Evolutionary conservation across 2,797 vertebrate genomes (phyloP).

Genomic region (Notolabrus celidotus): DNA sequence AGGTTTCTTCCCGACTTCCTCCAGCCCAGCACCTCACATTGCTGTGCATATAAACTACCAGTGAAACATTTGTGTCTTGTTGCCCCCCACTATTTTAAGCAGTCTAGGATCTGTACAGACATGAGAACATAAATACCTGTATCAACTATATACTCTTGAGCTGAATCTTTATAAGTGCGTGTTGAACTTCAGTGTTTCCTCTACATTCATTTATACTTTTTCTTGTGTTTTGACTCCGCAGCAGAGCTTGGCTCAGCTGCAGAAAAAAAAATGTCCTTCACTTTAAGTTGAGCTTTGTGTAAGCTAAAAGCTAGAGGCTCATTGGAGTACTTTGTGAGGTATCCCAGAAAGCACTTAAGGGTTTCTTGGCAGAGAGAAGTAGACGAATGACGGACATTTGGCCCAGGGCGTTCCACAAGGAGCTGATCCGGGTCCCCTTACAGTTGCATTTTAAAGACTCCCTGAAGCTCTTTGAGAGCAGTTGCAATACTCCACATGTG

Average conservation of each 20-base stretch:
- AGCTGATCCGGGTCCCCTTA: slow-evolving; percentile 30
- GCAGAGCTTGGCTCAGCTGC: slow-evolving; percentile 18
- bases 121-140: slow-evolving; percentile 79
- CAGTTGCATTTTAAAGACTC: slow-evolving; percentile 39
- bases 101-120: slow-evolving; percentile 82
- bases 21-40: slow-evolving; percentile 71
- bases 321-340: slow-evolving; percentile 51
- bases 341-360: slow-evolving; percentile 60
- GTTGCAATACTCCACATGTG: slow-evolving; percentile 66
- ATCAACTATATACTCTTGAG: slow-evolving; percentile 83
- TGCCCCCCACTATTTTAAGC: slow-evolving; percentile 76
- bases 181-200: slow-evolving; percentile 83
- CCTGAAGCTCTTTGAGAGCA: slow-evolving; percentile 55
- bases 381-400: slow-evolving; percentile 1
- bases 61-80: slow-evolving; percentile 81
- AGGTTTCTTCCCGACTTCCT: slow-evolving; percentile 55
- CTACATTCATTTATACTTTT: slow-evolving; percentile 70
- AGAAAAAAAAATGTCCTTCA: slow-evolving; percentile 41
- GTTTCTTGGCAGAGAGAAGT: slow-evolving; percentile 33
- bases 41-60: slow-evolving; percentile 78
- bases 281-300: slow-evolving; percentile 45
- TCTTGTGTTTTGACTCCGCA: slow-evolving; percentile 50
- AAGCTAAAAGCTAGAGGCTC: slow-evolving; percentile 62
- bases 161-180: slow-evolving; percentile 82
- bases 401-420: slow-evolving; percentile 50